Conservation (phyloP, 2,888 invertebrate species). For the Malthinus seriepunctatus region DNA sequence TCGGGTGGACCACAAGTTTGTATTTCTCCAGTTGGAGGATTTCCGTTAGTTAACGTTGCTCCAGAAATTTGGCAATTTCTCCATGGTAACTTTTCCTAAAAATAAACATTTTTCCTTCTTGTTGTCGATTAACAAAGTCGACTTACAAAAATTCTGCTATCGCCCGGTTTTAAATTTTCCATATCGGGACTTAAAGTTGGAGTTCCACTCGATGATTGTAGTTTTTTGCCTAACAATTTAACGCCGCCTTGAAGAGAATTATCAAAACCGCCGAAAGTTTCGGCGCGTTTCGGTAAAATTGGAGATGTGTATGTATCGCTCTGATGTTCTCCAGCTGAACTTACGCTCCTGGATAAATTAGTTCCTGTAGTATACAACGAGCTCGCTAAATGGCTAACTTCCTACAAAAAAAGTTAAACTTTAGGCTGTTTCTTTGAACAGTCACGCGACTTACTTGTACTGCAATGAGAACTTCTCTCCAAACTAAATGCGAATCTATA, state of each 20-base stretch:
- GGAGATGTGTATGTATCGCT: slow-evolving; percentile 85
- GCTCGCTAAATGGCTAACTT: slow-evolving; percentile 76
- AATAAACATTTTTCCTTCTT: slow-evolving; percentile 9
- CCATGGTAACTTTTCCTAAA: slow-evolving; percentile 57
- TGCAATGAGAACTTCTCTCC: slow-evolving; percentile 80
- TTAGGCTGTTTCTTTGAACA: neutral
- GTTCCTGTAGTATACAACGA: slow-evolving; percentile 74
- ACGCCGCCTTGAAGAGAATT: slow-evolving; percentile 52
- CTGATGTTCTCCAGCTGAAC: slow-evolving; percentile 92
- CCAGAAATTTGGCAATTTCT: slow-evolving; percentile 58
- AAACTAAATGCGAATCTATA: slow-evolving; percentile 75
- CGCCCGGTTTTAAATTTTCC: slow-evolving; percentile 52
- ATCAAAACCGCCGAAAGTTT: slow-evolving; percentile 96
- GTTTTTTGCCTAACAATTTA: slow-evolving; percentile 49
- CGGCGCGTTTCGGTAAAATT: slow-evolving; percentile 87
- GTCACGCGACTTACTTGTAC: slow-evolving; percentile 61
- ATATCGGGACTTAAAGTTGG: slow-evolving; percentile 51
- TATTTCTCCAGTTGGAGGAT: slow-evolving; percentile 37
- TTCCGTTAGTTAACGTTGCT: slow-evolving; percentile 53
- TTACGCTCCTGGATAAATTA: slow-evolving; percentile 85
- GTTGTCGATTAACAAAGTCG: no score
- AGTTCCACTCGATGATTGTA: slow-evolving; percentile 47
- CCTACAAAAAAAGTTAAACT: slow-evolving; percentile 54
- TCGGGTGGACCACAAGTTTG: slow-evolving; percentile 44
- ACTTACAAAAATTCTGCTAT: slow-evolving; percentile 52